Percentiles rank a stretch among this genome's conserved stretches.
Conservation (phyloP, 2,113 vertebrate genomes). For the Dicrurus megarhynchus region DNA sequence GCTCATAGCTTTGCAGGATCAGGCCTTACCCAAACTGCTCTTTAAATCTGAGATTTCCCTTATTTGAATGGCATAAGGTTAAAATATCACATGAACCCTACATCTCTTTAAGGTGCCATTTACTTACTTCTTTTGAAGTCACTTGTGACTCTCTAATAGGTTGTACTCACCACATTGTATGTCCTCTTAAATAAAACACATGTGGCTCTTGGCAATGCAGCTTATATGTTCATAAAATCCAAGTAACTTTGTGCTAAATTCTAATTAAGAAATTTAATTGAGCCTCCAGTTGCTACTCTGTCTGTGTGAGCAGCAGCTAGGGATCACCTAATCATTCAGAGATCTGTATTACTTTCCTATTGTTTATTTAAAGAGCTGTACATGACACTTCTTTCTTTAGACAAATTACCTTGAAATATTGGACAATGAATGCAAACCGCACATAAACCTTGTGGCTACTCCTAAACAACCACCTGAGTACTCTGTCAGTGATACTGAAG, state of each 20-base stretch:
- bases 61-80: neutral
- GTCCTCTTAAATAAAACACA: slow-evolving; percentile 9
- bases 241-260: slow-evolving; percentile 2
- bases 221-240: slow-evolving; percentile 21
- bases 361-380: slow-evolving; percentile 23
- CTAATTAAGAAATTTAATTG: slow-evolving; percentile 53
- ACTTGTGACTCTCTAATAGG: neutral
- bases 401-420: slow-evolving; percentile 62
- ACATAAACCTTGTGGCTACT: neutral
- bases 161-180: slow-evolving; percentile 14
- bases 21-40: neutral
- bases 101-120: neutral
- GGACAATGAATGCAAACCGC: neutral
- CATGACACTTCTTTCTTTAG: neutral
- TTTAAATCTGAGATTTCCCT: neutral
- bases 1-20: neutral
- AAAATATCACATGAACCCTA: neutral
- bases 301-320: slow-evolving; percentile 7
- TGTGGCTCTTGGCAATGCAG: neutral
- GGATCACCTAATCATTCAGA: slow-evolving; percentile 51
- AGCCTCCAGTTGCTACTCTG: slow-evolving; percentile 52
- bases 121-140: slow-evolving; percentile 17
- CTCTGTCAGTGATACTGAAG: neutral
- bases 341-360: slow-evolving; percentile 6
- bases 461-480: neutral